A percentile compares a stretch with the other conserved stretches of the same genome.
Evolutionary conservation across 1,140 invertebrate species (phyloP).

Genomic region (Papilio polytes): DNA sequence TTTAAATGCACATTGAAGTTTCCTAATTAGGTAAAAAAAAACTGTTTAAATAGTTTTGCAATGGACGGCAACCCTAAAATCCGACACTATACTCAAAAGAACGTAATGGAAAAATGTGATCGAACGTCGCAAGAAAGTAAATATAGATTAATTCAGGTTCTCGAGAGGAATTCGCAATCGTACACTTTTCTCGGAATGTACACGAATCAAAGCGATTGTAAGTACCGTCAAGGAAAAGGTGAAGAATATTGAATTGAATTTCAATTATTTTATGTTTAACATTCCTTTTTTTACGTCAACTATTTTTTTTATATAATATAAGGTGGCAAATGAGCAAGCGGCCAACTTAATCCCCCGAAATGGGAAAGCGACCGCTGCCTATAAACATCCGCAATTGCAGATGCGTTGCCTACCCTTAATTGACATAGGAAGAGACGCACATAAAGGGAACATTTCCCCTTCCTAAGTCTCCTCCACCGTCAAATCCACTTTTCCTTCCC

Average conservation of each 20-base stretch:
- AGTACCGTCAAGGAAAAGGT: neutral
- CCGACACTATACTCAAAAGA: slow-evolving; percentile 28
- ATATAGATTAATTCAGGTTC: slow-evolving; percentile 35
- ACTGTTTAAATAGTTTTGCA: too few species aligned
- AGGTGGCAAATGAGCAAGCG: too few species aligned
- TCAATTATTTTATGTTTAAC: neutral
- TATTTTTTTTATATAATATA: too few species aligned
- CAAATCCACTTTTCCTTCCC: too few species aligned
- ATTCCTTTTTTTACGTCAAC: neutral
- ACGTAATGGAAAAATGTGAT: slow-evolving; percentile 40
- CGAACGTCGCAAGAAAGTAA: slow-evolving; percentile 37
- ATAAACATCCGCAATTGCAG: too few species aligned
- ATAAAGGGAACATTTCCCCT: too few species aligned
- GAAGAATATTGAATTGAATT: slow-evolving; percentile 5
- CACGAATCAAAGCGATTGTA: slow-evolving; percentile 23
- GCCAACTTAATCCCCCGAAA: too few species aligned
- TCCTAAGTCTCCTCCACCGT: too few species aligned
- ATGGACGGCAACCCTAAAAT: neutral
- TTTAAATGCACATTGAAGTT: neutral
- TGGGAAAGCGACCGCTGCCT: too few species aligned
- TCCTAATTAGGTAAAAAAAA: neutral
- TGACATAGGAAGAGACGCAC: too few species aligned
- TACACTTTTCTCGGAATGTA: slow-evolving; percentile 34
- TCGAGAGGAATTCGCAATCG: slow-evolving; percentile 30
- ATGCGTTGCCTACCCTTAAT: too few species aligned